Evolutionary conservation across 2,113 vertebrate genomes (phyloP).

Genomic region (Coryphaenoides rupestris): DNA sequence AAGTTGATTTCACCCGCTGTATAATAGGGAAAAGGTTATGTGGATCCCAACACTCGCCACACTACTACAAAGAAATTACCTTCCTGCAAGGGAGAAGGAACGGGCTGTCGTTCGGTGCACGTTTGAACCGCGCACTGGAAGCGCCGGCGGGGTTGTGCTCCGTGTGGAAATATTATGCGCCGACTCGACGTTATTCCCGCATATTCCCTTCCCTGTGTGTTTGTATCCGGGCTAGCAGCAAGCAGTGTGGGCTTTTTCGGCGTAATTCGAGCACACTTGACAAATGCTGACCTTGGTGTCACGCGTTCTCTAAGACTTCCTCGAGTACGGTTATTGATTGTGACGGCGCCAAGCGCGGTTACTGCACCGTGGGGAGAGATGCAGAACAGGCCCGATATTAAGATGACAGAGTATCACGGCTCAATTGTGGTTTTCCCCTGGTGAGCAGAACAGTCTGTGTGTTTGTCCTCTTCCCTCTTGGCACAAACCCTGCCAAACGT

Average conservation of each 20-base stretch:
- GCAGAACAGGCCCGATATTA: too few species aligned
- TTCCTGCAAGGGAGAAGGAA: background rate
- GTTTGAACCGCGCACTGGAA: background rate
- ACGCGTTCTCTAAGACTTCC: slow-evolving; percentile 24
- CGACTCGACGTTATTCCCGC: slow-evolving; percentile 4
- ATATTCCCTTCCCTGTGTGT: too few species aligned
- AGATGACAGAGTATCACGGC: too few species aligned
- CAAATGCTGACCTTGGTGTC: slow-evolving; percentile 49
- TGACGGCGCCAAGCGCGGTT: slow-evolving; percentile 45
- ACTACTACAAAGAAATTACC: background rate
- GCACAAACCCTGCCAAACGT: slow-evolving; percentile 11
- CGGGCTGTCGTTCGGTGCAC: background rate
- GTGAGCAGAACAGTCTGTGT: slow-evolving; percentile 21
- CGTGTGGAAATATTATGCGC: background rate
- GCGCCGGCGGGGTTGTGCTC: background rate
- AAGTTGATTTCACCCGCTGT: slow-evolving; percentile 9
- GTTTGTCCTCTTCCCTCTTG: slow-evolving; percentile 13
- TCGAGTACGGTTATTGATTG: slow-evolving; percentile 33
- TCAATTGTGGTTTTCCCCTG: slow-evolving; percentile 30
- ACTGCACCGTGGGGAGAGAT: too few species aligned
- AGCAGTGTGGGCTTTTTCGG: slow-evolving; percentile 11
- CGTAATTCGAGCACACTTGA: slow-evolving; percentile 31
- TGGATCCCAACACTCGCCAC: slow-evolving; percentile 6
- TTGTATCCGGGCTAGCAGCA: too few species aligned
- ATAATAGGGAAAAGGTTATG: slow-evolving; percentile 21